Evolutionary conservation across 2,113 vertebrate genomes (phyloP).

Genomic region (Choloepus hoffmanni): DNA sequence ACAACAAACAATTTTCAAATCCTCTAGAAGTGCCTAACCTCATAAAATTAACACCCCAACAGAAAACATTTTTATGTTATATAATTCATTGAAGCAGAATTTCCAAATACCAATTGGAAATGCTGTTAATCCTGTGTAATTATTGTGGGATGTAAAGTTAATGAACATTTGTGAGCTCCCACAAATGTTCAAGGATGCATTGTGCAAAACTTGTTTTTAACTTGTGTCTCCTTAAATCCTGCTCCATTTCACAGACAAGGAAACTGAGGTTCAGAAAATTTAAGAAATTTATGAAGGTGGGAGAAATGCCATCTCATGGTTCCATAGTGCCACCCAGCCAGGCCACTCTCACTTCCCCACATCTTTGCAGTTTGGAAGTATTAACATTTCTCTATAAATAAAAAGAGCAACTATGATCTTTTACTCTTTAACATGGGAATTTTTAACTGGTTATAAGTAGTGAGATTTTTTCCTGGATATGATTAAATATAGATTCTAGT

Average conservation of each 20-base stretch:
- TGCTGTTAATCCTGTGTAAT: not conserved
- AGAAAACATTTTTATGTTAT: slow-evolving; percentile 22
- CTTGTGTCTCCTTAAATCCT: not conserved
- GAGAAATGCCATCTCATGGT: not conserved
- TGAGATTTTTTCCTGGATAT: not conserved
- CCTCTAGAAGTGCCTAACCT: not conserved
- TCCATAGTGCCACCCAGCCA: not conserved
- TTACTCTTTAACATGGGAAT: not conserved
- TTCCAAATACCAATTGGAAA: not conserved
- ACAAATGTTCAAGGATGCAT: not conserved
- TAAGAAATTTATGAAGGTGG: not conserved
- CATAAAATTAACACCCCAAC: not conserved
- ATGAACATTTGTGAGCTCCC: not conserved
- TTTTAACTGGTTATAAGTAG: not conserved
- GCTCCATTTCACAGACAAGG: not conserved
- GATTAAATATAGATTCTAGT: not conserved
- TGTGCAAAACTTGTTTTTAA: not conserved
- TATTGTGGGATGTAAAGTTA: not conserved
- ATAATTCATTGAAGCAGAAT: slow-evolving; percentile 21
- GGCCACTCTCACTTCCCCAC: not conserved
- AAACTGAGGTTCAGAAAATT: not conserved
- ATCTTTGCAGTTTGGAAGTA: not conserved
- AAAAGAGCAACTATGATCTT: not conserved
- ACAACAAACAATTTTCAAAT: not conserved
- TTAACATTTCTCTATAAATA: not conserved